Conservation (phyloP, 2,113 vertebrate species). For the Morone chrysops region DNA sequence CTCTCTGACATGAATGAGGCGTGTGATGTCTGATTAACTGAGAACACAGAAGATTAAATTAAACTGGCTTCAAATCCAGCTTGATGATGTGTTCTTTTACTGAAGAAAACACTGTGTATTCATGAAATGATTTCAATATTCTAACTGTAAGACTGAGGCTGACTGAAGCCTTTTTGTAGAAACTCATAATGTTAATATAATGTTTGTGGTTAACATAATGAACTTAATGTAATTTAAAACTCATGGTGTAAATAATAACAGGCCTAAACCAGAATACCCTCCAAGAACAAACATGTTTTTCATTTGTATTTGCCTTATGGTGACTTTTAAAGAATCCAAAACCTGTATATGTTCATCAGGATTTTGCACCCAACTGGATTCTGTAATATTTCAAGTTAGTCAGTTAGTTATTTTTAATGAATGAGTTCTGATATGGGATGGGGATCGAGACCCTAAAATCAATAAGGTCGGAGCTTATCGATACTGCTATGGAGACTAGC, state of each 20-base stretch:
- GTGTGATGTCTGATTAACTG: conserved; percentile 49
- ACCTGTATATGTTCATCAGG: neutral
- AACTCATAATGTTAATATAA: neutral
- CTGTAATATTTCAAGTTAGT: too few relatives aligned
- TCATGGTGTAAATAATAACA: neutral
- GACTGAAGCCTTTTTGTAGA: neutral
- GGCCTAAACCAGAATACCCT: neutral
- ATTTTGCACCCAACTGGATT: too few relatives aligned
- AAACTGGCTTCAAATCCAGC: conserved; percentile 21
- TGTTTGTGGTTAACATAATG: neutral
- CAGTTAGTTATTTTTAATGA: too few relatives aligned
- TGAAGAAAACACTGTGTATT: neutral
- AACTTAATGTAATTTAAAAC: neutral
- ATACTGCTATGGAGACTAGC: too few relatives aligned
- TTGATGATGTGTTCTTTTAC: conserved; percentile 6
- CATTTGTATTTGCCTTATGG: neutral
- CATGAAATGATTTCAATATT: neutral
- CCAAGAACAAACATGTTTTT: neutral
- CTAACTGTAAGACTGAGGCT: neutral
- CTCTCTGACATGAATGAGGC: conserved; percentile 29
- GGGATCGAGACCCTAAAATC: too few relatives aligned
- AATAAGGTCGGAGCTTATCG: too few relatives aligned
- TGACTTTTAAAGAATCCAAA: neutral
- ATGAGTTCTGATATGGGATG: too few relatives aligned
- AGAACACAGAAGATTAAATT: conserved; percentile 29